phyloP scores from a whole-genome alignment of 1,140 invertebrate genomes.

The Diuraphis noxia region DNA sequence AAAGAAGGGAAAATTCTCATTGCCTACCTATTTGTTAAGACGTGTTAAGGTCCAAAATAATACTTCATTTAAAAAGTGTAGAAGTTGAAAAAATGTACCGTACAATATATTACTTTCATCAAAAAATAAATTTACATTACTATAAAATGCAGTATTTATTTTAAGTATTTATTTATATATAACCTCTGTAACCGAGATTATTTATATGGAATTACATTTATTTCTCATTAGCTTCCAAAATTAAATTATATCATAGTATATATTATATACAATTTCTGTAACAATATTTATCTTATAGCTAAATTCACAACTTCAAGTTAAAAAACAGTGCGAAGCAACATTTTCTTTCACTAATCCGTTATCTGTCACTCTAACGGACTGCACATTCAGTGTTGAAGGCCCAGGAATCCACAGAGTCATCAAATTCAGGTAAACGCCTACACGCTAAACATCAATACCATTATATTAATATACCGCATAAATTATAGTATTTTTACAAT shows the following conservation, averaged over 20 bases:
- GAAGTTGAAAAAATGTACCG: no score
- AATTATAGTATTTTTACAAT: neutral
- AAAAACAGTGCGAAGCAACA: neutral
- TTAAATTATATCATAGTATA: neutral
- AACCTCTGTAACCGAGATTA: no score
- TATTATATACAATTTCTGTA: neutral
- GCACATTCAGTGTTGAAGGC: constrained; percentile 36
- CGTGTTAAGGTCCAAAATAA: neutral
- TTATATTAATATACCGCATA: neutral
- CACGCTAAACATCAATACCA: neutral
- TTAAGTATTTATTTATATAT: neutral
- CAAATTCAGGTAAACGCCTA: constrained; percentile 13
- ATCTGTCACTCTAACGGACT: neutral
- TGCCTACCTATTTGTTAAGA: neutral
- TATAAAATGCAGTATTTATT: no score
- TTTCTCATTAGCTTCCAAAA: neutral
- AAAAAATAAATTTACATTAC: neutral
- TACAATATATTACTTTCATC: neutral
- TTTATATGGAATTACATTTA: no score
- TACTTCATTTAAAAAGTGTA: neutral
- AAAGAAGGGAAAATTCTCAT: neutral
- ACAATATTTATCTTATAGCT: constrained; percentile 11
- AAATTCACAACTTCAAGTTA: neutral
- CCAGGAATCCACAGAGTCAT: constrained; percentile 11
- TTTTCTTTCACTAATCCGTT: constrained; percentile 31